Base-by-base conservation (phyloP, 2,113 vertebrate genomes). In the Pandion haliaetus region DNA sequence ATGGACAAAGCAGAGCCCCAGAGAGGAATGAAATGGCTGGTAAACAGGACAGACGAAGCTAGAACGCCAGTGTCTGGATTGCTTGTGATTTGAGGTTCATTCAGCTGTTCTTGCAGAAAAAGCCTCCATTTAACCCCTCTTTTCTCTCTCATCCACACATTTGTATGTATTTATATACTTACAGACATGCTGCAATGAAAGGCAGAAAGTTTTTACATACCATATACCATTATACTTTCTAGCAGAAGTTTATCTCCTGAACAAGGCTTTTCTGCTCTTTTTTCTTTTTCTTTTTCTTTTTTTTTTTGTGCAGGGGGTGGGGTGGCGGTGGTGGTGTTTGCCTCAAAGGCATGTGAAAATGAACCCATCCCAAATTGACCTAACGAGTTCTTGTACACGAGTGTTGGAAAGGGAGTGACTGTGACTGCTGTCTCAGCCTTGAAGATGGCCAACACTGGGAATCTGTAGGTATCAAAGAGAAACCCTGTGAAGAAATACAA, bases 311-410 rank as follows among this genome's bases (percentile, higher is more conserved):
- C 13, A 12, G 49, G 14, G 12, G 49, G 6, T 2, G 24, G 47
- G 12, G 20, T n/a, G n/a, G n/a, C n/a, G 11, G 49, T 26, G 25
- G 15, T 52, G 26, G 15, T 52, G 3, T 74, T 76, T 67, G 24
- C 49, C 26, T 21, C 86, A 50, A 80, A 73, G 10, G 12, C 49
- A 31, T 1, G 0, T 32, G 36, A 52, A 84, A 73, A 54, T 12
- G 54, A 52, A 29, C 40, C 34, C 45, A 82, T 62, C 38, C 29
- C 44, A 69, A 42, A 17, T 0, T 59, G 49, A 59, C 36, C 63
- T n/a, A 44, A 24, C 0, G 2, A 55, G 16, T 67, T 71, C 29
- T 59, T 31, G 3, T 29, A 14, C 6, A 49, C n/a, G 17, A 21
- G 17, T 47, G 17, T 14, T 63, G 42, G 31, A 55, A 73, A 42